Conservation (phyloP, 2,797 vertebrate species). For the Streptopelia turtur region DNA sequence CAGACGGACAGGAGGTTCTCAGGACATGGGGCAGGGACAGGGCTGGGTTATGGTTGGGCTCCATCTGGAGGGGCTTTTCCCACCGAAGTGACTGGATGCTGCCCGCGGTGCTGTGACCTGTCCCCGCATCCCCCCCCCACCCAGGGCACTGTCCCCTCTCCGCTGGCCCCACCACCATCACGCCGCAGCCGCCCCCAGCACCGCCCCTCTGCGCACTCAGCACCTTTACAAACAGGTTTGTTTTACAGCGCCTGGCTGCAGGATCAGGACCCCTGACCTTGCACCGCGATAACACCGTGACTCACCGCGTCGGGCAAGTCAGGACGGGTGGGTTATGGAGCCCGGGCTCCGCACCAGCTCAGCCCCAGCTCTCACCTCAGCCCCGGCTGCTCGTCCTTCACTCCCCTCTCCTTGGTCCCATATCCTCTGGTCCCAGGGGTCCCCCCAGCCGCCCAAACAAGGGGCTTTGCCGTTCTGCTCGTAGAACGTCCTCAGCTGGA, state of each 20-base stretch:
- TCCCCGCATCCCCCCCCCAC: not conserved
- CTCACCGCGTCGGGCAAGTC: not conserved
- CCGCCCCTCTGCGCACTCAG: accelerated
- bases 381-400: not conserved
- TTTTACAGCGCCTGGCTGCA: no score
- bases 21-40: no score
- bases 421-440: not conserved
- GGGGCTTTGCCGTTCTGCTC: not conserved
- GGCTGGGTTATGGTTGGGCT: no score
- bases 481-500: no score
- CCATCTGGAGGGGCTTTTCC: no score
- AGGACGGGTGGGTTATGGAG: not conserved
- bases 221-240: not conserved
- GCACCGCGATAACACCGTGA: not conserved
- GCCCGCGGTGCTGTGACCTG: not conserved
- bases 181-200: accelerated
- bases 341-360: not conserved
- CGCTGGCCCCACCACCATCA: accelerated
- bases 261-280: not conserved
- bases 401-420: not conserved
- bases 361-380: not conserved
- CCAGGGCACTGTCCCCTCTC: accelerated
- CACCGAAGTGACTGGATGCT: no score
- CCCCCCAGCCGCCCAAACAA: not conserved
- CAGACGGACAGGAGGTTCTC: no score